phyloP scores from a whole-genome alignment of 2,888 invertebrate species.

The Heliconius erato region DNA sequence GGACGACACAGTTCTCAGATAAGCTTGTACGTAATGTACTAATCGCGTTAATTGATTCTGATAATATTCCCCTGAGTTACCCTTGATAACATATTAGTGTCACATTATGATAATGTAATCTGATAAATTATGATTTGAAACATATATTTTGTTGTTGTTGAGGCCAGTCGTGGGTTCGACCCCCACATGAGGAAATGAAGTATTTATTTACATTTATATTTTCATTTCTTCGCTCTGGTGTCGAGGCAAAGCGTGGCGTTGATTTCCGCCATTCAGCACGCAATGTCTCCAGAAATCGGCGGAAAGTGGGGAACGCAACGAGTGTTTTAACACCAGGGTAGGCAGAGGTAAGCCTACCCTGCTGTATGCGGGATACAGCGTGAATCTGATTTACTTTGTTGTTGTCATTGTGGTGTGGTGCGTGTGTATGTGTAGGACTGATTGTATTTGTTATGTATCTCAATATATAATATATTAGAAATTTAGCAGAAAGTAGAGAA shows the following conservation, averaged over 20 bases:
- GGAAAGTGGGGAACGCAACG: neutral
- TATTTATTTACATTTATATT: neutral
- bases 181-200: neutral
- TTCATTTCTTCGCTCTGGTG: neutral
- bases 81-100: conserved; percentile 34
- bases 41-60: conserved; percentile 49
- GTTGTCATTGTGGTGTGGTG: no score
- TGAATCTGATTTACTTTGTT: no score
- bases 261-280: no score
- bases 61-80: conserved; percentile 37
- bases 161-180: neutral
- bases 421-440: no score
- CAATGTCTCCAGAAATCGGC: neutral
- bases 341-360: no score
- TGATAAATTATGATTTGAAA: neutral
- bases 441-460: no score
- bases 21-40: conserved; percentile 48
- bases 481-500: neutral
- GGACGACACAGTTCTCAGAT: conserved; percentile 46
- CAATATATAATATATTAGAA: neutral
- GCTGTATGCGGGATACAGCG: no score
- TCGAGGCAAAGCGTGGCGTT: neutral
- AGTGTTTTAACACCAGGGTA: no score
- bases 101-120: conserved; percentile 19
- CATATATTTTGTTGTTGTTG: neutral